A percentile compares a stretch with the other conserved stretches of the same genome.
Conservation (phyloP, 2,888 invertebrate genomes). For the Apamea monoglypha region DNA sequence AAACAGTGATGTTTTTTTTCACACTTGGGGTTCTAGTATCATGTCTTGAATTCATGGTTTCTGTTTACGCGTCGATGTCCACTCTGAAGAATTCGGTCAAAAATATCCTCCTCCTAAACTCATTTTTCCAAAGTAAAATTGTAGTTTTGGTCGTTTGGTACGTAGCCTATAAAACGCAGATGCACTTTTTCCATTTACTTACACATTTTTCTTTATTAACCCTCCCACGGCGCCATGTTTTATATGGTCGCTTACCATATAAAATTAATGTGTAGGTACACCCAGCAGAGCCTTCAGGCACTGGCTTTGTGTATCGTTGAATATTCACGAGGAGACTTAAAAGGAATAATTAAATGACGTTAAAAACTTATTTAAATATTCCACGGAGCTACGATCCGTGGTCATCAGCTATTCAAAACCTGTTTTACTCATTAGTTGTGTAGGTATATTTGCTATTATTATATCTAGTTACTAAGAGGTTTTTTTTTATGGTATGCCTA, state of each 20-base stretch:
- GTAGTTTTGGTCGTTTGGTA: neutral
- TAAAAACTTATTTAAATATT: constrained; percentile 88
- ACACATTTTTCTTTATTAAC: constrained; percentile 22
- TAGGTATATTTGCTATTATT: constrained; percentile 53
- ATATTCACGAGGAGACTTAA: constrained; percentile 84
- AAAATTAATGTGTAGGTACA: constrained; percentile 62
- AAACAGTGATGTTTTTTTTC: too few species aligned
- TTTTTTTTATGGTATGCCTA: neutral
- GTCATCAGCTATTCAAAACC: constrained; percentile 85
- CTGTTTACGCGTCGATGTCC: neutral
- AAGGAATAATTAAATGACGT: constrained; percentile 86
- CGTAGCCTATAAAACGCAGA: neutral
- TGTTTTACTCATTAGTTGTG: constrained; percentile 82
- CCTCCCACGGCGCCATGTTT: constrained; percentile 29
- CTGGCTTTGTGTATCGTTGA: constrained; percentile 76
- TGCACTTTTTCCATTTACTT: constrained; percentile 3
- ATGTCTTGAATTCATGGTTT: neutral
- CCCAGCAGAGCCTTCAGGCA: constrained; percentile 66
- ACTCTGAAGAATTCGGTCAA: neutral
- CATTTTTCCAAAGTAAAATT: neutral
- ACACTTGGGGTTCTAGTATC: neutral
- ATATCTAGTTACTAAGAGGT: constrained; percentile 45
- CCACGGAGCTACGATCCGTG: constrained; percentile 74
- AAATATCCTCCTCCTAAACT: neutral
- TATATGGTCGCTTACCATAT: constrained; percentile 63